Base-by-base conservation (phyloP, 1,140 invertebrate genomes). In the Nylanderia fulva region DNA sequence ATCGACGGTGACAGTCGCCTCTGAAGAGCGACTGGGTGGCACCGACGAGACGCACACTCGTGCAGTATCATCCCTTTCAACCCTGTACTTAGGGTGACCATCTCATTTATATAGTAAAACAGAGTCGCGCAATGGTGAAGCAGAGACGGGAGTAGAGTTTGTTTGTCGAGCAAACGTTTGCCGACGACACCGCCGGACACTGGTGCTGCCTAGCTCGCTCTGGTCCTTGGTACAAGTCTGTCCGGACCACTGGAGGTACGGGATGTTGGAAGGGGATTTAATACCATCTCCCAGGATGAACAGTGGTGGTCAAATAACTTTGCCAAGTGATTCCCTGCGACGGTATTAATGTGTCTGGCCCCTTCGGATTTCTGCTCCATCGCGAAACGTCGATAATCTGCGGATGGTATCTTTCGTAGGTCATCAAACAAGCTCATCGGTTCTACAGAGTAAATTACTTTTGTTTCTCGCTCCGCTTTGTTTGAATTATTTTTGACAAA, bases 161-260 rank as follows among this genome's bases (percentile, higher is more conserved):
- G 94, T 95, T 95, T 95, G 93, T 92, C 91, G 92, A 93, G 94
- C 92, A 95, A 95, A 95, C 94, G 94, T 95, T 95, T 94, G 94
- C 93, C 93, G 92, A 94, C 94, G 94, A 95, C 93, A 94, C 94
- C 94, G 92, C 93, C 90, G 94, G 93, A 95, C 94, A 94, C 93
- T 94, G 94, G 93, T 94, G 93, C 91, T 94, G 93, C 91, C 92
- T 93, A 90, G 91, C 91, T 92, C 91, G 92, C 91, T 91, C 88
- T 85, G 91, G 91, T 91, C 89, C 91, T 93, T 86, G 91, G 91
- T 93, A 91, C 92, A 92, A 92, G 93, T 93, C 94, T 94, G 93
- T 94, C 93, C 87, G 91, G 90, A 92, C 88, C 93, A 94, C 87
- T 85, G 85, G 86, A 91, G 89, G 85, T 64, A 36, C 45, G 29